Percentiles rank a stretch among this genome's conserved stretches.
Conservation (phyloP, 2,888 invertebrate genomes). For the Frankliniella intonsa region DNA sequence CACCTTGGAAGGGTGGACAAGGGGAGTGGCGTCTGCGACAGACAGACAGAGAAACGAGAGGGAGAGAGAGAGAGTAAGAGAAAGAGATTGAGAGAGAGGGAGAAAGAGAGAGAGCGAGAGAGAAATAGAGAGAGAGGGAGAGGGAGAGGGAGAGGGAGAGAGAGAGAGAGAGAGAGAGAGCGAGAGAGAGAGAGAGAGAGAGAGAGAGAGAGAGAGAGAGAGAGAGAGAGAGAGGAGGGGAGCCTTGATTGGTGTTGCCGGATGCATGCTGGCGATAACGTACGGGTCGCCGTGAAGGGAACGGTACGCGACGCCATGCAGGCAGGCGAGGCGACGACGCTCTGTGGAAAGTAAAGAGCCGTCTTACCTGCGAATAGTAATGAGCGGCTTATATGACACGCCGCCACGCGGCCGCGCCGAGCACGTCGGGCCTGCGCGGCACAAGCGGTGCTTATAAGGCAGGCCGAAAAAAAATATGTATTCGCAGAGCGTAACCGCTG, state of each 20-base stretch:
- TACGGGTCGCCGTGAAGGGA: too few species aligned
- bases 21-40: too few species aligned
- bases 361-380: background rate
- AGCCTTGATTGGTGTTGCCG: too few species aligned
- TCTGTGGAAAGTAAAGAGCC: background rate
- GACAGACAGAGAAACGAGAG: background rate
- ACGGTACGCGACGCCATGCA: too few species aligned
- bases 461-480: background rate
- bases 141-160: background rate
- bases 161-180: constrained; percentile 1
- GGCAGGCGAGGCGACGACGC: too few species aligned
- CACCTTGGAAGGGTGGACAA: too few species aligned
- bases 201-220: constrained; percentile 1
- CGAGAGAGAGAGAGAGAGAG: background rate
- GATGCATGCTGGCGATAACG: too few species aligned
- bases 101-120: background rate
- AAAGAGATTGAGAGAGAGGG: background rate
- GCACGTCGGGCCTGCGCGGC: background rate
- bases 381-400: background rate
- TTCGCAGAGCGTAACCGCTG: too few species aligned
- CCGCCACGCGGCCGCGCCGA: background rate
- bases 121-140: background rate
- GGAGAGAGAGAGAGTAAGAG: background rate
- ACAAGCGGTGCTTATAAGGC: background rate
- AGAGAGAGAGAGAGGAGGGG: background rate